Conservation (phyloP, 1,140 invertebrate species). For the Orchesella cincta region DNA sequence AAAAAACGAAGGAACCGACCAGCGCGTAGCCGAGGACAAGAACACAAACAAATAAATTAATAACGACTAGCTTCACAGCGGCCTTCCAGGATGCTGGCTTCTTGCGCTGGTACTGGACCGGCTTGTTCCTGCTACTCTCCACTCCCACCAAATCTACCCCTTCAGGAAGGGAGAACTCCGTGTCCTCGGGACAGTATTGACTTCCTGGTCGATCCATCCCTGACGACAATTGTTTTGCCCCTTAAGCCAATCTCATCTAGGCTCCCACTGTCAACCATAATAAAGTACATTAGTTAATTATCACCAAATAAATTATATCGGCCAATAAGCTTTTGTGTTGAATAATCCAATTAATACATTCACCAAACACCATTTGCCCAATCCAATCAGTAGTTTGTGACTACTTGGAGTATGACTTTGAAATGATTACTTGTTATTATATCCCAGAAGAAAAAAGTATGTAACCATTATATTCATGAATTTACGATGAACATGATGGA, state of each 20-base stretch:
- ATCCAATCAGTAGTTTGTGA: no score
- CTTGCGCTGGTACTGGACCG: conserved; percentile 11
- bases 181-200: conserved; percentile 48
- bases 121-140: conserved; percentile 29
- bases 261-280: no score
- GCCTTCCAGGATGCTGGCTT: conserved; percentile 43
- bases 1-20: conserved; percentile 88
- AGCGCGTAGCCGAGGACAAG: conserved; percentile 86
- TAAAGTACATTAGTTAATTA: no score
- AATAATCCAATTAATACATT: no score
- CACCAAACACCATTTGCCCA: no score
- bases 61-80: conserved; percentile 58
- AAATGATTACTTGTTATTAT: no score
- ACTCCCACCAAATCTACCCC: conserved; percentile 50
- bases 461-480: no score
- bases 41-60: conserved; percentile 83
- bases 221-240: not conserved
- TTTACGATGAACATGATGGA: no score
- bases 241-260: conserved; percentile 12
- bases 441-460: no score
- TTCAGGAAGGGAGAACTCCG: conserved; percentile 50
- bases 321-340: no score
- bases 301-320: not conserved
- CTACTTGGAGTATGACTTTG: no score
- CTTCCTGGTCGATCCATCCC: conserved; percentile 45